Conservation (phyloP, 2,888 invertebrate genomes). For the Linhomoeus sp. region DNA sequence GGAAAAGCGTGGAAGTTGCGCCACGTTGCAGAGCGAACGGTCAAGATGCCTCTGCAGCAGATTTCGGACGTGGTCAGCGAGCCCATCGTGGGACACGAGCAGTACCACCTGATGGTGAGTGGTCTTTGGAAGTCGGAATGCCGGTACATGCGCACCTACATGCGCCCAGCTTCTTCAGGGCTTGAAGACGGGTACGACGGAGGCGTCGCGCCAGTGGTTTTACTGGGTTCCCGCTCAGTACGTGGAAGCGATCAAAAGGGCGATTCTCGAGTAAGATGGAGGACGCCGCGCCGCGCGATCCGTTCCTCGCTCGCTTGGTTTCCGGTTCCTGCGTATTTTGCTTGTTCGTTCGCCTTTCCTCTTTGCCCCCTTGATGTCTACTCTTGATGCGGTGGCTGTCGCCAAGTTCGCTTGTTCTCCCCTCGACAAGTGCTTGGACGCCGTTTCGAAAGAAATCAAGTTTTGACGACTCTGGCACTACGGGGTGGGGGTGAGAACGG, state of each 20-base stretch:
- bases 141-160: background rate
- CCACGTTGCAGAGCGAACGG: constrained; percentile 48
- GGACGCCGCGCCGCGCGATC: no score
- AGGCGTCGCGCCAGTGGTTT: constrained; percentile 73
- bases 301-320: no score
- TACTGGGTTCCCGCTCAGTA: constrained; percentile 78
- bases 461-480: no score
- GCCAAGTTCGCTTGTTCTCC: no score
- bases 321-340: no score
- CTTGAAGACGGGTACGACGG: constrained; percentile 68
- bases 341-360: no score
- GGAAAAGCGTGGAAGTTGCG: background rate
- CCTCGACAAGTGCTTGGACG: no score
- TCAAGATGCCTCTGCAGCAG: constrained; percentile 69
- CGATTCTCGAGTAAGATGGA: constrained; percentile 42
- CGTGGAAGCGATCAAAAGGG: constrained; percentile 69
- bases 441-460: no score
- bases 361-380: no score
- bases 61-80: constrained; percentile 60
- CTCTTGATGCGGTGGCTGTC: no score
- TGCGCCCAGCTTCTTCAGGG: constrained; percentile 38
- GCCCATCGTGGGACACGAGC: constrained; percentile 65
- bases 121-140: background rate
- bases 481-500: no score
- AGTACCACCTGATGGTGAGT: constrained; percentile 70